Evolutionary conservation across 2,888 invertebrate species (phyloP), one percentile per base, ranked within the genome.

Genomic region (Kryphioiulus occultus): DNA sequence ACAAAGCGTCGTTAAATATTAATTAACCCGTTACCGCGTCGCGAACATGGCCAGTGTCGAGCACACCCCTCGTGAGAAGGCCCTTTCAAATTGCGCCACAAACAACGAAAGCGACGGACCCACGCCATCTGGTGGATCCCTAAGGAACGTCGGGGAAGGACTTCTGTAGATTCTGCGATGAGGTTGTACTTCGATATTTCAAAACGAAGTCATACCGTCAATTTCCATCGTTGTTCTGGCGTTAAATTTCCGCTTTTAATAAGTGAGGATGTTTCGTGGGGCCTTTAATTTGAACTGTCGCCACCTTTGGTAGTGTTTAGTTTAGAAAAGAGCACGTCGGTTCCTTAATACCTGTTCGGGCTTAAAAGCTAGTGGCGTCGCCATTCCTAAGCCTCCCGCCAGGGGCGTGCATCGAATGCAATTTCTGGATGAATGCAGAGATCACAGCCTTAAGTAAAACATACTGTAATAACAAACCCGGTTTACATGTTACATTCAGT

Each of bases 1-100:
- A 59, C 59, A 59, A 59, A 59, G 59, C 59, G 22, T 59, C 59
- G 59, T 59, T 59, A 59, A 59, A 59, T 59, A 59, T 59, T 59
- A 59, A 59, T 59, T 59, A 59, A 59, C 59, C 59, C 59, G 59
- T 59, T 59, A 59, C 59, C 22, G 59, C 59, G n/a, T 22, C 19
- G 59, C 59, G 59, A 59, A 59, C 59, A 59, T 59, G 59, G 59
- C 4, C 22, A 53, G 12, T 5, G n/a, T 53, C 53, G 19, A 12
- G 1, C n/a, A 22, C 22, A 22, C 59, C 59, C 59, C 22, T 9
- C 22, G 7, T 22, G 22, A 22, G 22, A 59, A 22, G 59, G 22
- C 59, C 59, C 59, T 59, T 59, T 59, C 7, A 22, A 59, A 59
- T 59, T 59, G 4, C 59, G 22, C 59, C 59, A 59, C 59, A 59